Percentiles rank a stretch among this genome's conserved stretches.
phyloP scores from a whole-genome alignment of 1,140 invertebrate genomes.

The Panagrolaimus sp. region DNA sequence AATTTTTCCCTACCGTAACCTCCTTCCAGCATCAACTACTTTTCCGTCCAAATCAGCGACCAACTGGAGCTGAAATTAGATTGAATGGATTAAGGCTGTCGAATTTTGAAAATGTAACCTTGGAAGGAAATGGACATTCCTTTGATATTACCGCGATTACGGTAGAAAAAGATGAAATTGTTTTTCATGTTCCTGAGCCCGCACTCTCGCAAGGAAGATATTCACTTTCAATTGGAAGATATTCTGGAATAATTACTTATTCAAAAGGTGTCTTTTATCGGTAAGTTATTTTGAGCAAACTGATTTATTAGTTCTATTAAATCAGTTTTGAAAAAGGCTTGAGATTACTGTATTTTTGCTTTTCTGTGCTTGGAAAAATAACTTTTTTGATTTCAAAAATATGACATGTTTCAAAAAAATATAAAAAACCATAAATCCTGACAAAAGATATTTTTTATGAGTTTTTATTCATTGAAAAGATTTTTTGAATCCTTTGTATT shows the following conservation, averaged over 20 bases:
- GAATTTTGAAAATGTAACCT: neutral
- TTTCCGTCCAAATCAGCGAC: neutral
- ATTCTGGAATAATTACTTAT: constrained; percentile 11
- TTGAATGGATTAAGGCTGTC: neutral
- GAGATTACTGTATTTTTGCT: too few relatives aligned
- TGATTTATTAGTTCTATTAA: too few relatives aligned
- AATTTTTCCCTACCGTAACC: neutral
- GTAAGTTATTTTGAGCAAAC: too few relatives aligned
- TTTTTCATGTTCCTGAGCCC: neutral
- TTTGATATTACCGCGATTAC: neutral
- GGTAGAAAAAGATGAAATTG: neutral
- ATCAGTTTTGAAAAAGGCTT: too few relatives aligned
- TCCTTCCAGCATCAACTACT: neutral
- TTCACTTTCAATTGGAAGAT: neutral
- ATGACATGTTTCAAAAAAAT: too few relatives aligned
- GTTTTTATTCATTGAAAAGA: too few relatives aligned
- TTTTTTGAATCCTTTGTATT: too few relatives aligned
- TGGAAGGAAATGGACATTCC: neutral
- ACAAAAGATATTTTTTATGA: too few relatives aligned
- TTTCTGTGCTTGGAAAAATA: too few relatives aligned
- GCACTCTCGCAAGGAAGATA: neutral
- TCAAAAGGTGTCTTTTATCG: constrained; percentile 1
- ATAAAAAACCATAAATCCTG: too few relatives aligned
- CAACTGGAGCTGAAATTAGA: neutral
- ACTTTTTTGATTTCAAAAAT: too few relatives aligned